Evolutionary conservation across 1,140 invertebrate genomes (phyloP).

Genomic region (Zaprionus africanus): DNA sequence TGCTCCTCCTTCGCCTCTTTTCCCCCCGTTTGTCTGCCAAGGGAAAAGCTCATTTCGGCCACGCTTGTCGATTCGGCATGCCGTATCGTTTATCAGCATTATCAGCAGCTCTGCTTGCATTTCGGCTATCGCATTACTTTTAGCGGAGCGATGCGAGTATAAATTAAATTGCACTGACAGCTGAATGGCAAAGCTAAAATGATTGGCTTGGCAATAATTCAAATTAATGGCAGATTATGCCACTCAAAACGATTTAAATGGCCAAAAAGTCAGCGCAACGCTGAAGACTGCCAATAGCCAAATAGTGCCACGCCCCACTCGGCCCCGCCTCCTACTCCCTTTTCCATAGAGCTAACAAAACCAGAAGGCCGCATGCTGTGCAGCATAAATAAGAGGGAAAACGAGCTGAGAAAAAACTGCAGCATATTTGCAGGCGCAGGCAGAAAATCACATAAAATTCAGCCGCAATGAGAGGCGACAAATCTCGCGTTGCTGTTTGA

Average conservation of each 20-base stretch:
- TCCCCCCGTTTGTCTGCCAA: not conserved
- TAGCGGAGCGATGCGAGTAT: slow-evolving; percentile 39
- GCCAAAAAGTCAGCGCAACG: slow-evolving; percentile 67
- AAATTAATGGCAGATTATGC: slow-evolving; percentile 82
- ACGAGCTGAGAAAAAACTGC: slow-evolving; percentile 20
- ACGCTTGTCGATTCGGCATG: slow-evolving; percentile 2
- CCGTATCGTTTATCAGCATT: slow-evolving; percentile 50
- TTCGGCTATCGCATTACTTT: slow-evolving; percentile 38
- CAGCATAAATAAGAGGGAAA: slow-evolving; percentile 2
- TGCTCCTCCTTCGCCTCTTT: not conserved
- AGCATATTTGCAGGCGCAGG: slow-evolving; percentile 35
- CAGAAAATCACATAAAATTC: slow-evolving; percentile 31
- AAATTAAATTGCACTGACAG: slow-evolving; percentile 72
- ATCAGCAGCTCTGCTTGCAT: slow-evolving; percentile 39
- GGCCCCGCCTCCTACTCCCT: not conserved
- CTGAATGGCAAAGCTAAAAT: slow-evolving; percentile 70
- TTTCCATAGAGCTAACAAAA: not conserved
- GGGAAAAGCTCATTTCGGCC: slow-evolving; percentile 5
- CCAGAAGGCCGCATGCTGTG: slow-evolving; percentile 61
- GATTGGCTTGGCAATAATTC: slow-evolving; percentile 77
- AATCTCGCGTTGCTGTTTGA: slow-evolving; percentile 40
- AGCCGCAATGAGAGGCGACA: slow-evolving; percentile 28
- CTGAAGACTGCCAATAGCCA: slow-evolving; percentile 60
- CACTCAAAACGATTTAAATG: slow-evolving; percentile 77
- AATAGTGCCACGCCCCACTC: not conserved